Conservation (phyloP, 2,113 vertebrate species). For the Pheucticus melanocephalus region DNA sequence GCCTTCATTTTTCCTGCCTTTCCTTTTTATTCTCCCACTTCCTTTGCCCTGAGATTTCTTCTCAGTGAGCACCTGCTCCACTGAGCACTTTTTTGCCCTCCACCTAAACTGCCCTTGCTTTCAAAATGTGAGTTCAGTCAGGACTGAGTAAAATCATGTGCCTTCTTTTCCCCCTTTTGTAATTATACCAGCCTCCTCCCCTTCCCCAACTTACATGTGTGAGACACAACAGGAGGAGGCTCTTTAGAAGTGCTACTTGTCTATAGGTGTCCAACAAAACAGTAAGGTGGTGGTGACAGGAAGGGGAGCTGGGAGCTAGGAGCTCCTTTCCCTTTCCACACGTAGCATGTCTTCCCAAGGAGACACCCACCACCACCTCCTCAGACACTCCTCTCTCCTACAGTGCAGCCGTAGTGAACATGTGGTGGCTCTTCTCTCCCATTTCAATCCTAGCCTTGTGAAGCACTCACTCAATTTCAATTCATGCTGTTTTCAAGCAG, state of each 20-base stretch:
- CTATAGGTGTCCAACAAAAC: slow-evolving; percentile 4
- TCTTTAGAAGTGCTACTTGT: slow-evolving; percentile 56
- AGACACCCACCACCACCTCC: slow-evolving; percentile 20
- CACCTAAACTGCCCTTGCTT: slow-evolving; percentile 61
- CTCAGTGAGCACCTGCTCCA: slow-evolving; percentile 27
- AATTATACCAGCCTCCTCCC: slow-evolving; percentile 62
- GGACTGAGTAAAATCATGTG: slow-evolving; percentile 80
- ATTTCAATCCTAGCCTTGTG: neutral
- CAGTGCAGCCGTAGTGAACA: neutral
- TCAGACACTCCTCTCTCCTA: neutral
- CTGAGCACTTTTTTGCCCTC: slow-evolving; percentile 57
- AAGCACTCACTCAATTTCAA: neutral
- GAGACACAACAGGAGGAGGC: slow-evolving; percentile 16
- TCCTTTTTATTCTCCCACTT: slow-evolving; percentile 62
- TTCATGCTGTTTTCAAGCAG: neutral
- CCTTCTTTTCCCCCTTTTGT: slow-evolving; percentile 78
- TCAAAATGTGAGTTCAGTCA: slow-evolving; percentile 65
- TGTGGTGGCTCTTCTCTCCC: neutral
- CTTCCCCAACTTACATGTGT: neutral
- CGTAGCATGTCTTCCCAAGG: slow-evolving; percentile 54
- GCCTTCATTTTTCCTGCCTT: slow-evolving; percentile 71
- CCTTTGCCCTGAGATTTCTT: slow-evolving; percentile 50
- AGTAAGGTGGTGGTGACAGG: neutral
- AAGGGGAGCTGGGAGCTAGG: neutral
- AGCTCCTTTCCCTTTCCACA: slow-evolving; percentile 43